Base-by-base conservation (phyloP, 2,113 vertebrate species). In the Syrrhaptes paradoxus region DNA sequence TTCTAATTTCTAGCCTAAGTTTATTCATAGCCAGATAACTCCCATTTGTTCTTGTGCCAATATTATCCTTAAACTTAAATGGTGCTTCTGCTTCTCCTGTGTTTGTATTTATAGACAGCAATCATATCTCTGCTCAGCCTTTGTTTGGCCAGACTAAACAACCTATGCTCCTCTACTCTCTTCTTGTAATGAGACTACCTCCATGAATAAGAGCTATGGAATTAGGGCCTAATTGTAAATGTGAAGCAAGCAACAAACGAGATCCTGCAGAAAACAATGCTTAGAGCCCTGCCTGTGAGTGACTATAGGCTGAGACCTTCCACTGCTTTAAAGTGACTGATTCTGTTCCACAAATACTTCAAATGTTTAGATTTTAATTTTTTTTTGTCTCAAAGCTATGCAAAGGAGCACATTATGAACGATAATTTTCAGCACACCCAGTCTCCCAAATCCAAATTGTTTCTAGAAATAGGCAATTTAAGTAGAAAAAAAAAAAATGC, bases 81-180 rank as follows among this genome's bases (percentile, higher is more conserved):
- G 81, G 22, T 32, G 20, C 72, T 85, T 41, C 28, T 81, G 6
- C 65, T 84, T 45, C 36, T 93, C 21, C 28, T 7, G 2, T 87
- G 67, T 92, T 90, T 92, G 34, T 65, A 94, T 88, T 93, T 87
- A 86, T 61, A 73, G 88, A 70, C 25, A 73, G 41, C 51, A 90
- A 79, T 93, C 90, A 62, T 66, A 43, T 77, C n/a, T 92, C 46
- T 94, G 62, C 88, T 85, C 46, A 80, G 71, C 59, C 51, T 80
- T 88, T 96, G 82, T 94, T 94, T 94, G 75, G 43, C 16, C 66
- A 94, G 67, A 70, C 51, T 83, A 66, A 93, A 73, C 58, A 72
- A 85, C 31, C 75, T 62, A 7, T 58, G 49, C 32, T 90, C 63
- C 66, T 66, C 82, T 43, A 66, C 71, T 71, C 75, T 62, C 43